A percentile compares a stretch with the other conserved stretches of the same genome.
Conservation (phyloP, 2,797 vertebrate genomes). For the Synanceia verrucosa region DNA sequence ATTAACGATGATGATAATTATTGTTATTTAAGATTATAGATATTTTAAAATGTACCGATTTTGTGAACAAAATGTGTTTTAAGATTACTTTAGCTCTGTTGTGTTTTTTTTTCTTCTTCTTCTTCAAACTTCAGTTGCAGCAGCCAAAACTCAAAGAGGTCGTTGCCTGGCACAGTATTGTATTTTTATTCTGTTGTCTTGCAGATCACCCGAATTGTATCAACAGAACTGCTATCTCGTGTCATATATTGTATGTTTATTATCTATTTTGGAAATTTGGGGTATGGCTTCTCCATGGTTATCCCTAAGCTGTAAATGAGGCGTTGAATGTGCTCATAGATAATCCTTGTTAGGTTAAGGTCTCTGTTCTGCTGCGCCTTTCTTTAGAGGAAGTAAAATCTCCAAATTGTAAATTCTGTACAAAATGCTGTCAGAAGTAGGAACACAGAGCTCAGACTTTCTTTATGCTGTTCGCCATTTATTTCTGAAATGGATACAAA, state of each 20-base stretch:
- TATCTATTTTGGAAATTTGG: constrained; percentile 67
- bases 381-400: constrained; percentile 52
- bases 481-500: constrained; percentile 69
- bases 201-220: constrained; percentile 67
- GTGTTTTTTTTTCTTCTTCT: constrained; percentile 37
- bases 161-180: constrained; percentile 76
- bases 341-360: constrained; percentile 60
- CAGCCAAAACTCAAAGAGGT: constrained; percentile 64
- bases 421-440: constrained; percentile 81
- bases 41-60: constrained; percentile 67
- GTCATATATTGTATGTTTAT: constrained; percentile 67
- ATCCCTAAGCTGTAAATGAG: constrained; percentile 72
- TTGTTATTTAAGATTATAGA: constrained; percentile 73
- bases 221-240: constrained; percentile 63
- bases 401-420: constrained; percentile 89
- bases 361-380: constrained; percentile 60
- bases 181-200: constrained; percentile 70
- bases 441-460: constrained; percentile 81
- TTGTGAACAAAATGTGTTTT: constrained; percentile 74
- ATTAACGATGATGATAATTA: constrained; percentile 54
- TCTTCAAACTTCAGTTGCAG: constrained; percentile 61
- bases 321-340: constrained; percentile 76
- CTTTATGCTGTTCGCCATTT: constrained; percentile 85
- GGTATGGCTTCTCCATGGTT: constrained; percentile 72
- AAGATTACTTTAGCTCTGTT: constrained; percentile 59